Base-by-base conservation (phyloP, 2,797 vertebrate genomes). In the Pempheris klunzingeri region DNA sequence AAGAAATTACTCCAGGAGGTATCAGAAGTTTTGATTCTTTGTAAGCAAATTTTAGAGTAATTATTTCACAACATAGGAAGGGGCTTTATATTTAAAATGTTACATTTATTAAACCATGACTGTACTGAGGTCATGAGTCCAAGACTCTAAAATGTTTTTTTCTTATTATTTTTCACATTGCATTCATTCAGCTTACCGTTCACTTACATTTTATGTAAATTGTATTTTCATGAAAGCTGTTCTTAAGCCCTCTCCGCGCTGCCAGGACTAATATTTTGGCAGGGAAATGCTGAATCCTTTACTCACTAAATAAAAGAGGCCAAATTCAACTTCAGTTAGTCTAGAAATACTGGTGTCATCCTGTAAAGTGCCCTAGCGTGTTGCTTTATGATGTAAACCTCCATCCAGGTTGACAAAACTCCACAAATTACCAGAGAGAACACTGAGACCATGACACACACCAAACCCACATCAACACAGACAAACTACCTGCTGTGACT, bases 401-500 rank as follows among this genome's bases (percentile, higher is more conserved):
- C n/a, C 7, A n/a, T 28, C 15, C 28, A 46, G 17, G 30, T 55
- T 24, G 14, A 13, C 36, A 24, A 34, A 32, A 47, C 34, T 34
- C 17, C 26, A 11, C 9, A 49, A 49, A 69, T 10, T 38, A 4
- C 5, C 17, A 43, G 6, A 49, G 26, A 14, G 46, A 36, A 60
- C 13, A 47, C 7, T 4, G 14, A 59, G 15, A 15, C 34, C 5
- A 0, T 74, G 66, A 71, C 47, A 0, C 69, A n/a, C 30, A 14
- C 26, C 52, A 38, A 26, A 54, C 61, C 32, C 18, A 38, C 34
- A 47, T 2, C 4, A 0, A 36, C n/a, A 32, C 50, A 72, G 76
- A 68, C 57, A 68, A 71, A 71, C 62, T 55, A 32, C 60, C 30
- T 74, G 58, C 86, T 79, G 53, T 17, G 38, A 80, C 59, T 71